Evolutionary conservation across 2,888 invertebrate genomes (phyloP), one percentile per base, ranked within the genome.

Genomic region (Catocala nupta): DNA sequence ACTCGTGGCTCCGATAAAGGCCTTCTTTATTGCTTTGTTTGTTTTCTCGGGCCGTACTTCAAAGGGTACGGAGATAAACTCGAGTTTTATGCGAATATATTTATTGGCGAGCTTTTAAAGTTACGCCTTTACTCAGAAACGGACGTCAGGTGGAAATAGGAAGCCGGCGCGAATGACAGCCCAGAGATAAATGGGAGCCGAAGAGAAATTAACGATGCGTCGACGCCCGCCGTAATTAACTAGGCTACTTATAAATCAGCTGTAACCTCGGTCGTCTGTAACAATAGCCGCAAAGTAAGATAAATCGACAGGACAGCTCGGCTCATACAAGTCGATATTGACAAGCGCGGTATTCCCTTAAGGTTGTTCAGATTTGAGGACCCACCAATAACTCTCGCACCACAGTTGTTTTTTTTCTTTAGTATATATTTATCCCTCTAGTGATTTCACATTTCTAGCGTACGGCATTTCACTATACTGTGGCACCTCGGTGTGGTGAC

Each of bases 11-110:
- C 90, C 87, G 93, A 93, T 93, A 93, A 93, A 93, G 91, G 90
- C 90, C 88, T 92, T 90, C 93, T 94, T 93, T 93, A 93, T 93
- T 93, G 89, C 92, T 92, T 89, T 93, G 93, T 94, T 94, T 93
- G 93, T 93, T 93, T 93, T 92, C 93, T 92, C 88, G 86, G 89
- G 84, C 89, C 88, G 88, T 89, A 92, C 93, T 93, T 93, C 93
- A 94, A 94, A 94, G 93, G 88, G 83, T 84, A 88, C 84, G 82
- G 89, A 92, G 92, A 93, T 93, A 93, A 92, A 91, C 86, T 89
- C 84, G 84, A 91, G 86, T 91, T 92, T 91, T 90, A 92, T 91
- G 92, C 90, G 91, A 90, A 89, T 88, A 81, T 89, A 89, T 91
- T 91, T 90, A 89, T 90, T 88, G 88, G 77, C 76, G 62, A 78